Conservation (phyloP, 2,888 invertebrate species). For the Perithous albicinctus region DNA sequence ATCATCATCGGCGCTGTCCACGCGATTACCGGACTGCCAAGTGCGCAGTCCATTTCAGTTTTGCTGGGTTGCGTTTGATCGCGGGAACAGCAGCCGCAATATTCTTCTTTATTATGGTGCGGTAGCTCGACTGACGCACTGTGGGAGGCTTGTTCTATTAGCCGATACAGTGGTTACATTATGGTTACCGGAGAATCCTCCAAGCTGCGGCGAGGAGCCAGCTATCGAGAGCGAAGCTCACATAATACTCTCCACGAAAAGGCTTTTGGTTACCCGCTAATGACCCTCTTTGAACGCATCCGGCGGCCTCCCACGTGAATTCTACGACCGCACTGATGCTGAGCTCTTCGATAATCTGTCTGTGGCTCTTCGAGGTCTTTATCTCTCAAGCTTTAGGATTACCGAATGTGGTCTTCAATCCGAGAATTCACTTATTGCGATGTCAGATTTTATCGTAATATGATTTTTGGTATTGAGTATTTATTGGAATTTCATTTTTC, state of each 20-base stretch:
- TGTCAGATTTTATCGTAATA: neutral
- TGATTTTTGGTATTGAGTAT: constrained; percentile 7
- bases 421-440: neutral
- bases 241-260: constrained; percentile 40
- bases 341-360: constrained; percentile 52
- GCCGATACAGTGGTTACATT: constrained; percentile 36
- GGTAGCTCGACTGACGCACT: constrained; percentile 23
- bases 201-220: constrained; percentile 19
- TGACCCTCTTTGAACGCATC: constrained; percentile 58
- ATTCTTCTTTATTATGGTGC: neutral
- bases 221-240: constrained; percentile 16
- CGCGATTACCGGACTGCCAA: constrained; percentile 39
- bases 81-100: constrained; percentile 32
- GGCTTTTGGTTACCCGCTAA: constrained; percentile 65
- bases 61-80: constrained; percentile 51
- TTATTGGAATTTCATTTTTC: neutral
- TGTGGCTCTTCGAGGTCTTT: constrained; percentile 66
- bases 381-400: constrained; percentile 65
- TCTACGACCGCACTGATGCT: constrained; percentile 35
- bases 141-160: neutral
- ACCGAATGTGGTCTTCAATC: constrained; percentile 41
- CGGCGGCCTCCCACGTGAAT: constrained; percentile 47
- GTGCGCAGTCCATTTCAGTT: constrained; percentile 52
- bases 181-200: constrained; percentile 32
- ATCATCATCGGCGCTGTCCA: constrained; percentile 29